phyloP scores from a whole-genome alignment of 2,888 invertebrate genomes.

The Pristionchus entomophagus region DNA sequence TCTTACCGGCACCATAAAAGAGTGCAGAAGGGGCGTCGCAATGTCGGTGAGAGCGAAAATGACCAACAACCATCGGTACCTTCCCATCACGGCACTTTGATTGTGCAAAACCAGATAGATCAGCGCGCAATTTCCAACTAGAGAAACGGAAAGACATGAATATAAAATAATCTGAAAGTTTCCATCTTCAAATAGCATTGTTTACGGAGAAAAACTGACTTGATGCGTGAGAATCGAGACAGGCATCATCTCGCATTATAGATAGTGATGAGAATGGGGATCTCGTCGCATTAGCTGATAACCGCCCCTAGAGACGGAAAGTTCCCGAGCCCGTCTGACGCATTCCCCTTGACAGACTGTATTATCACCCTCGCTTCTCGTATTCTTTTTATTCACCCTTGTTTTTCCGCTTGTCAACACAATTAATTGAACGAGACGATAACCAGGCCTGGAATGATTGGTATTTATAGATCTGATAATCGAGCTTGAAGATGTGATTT shows the following conservation, averaged over 20 bases:
- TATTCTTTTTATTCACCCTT: no score
- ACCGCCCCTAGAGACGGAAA: no score
- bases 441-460: no score
- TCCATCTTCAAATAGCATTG: not conserved
- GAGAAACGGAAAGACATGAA: not conserved
- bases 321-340: no score
- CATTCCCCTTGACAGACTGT: no score
- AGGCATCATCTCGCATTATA: constrained; percentile 10
- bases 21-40: not conserved
- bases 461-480: no score
- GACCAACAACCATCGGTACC: not conserved
- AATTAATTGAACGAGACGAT: no score
- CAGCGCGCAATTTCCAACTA: not conserved
- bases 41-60: not conserved
- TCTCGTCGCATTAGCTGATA: no score
- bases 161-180: not conserved
- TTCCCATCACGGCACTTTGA: not conserved
- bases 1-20: not conserved
- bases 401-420: no score
- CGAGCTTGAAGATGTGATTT: no score
- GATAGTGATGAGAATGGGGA: no score
- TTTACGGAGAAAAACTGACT: not conserved
- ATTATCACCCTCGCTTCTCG: no score
- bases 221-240: not conserved
- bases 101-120: not conserved